Evolutionary conservation across 2,797 vertebrate genomes (phyloP), one percentile per base, ranked within the genome.

Genomic region (Mormyrus hasselquistii): DNA sequence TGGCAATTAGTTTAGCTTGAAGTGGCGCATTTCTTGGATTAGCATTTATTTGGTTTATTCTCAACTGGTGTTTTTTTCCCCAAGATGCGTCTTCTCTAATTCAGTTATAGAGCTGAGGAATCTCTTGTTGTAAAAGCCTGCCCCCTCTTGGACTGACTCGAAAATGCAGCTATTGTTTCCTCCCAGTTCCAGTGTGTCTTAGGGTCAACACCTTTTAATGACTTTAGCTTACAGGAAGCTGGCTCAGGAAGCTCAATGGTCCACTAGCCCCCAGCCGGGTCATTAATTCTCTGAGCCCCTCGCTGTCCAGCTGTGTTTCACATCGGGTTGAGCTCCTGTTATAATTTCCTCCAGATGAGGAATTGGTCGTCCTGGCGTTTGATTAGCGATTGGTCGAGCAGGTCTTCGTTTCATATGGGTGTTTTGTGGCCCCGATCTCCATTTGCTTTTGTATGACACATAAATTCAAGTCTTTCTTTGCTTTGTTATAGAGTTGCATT

Each of bases 211-310:
- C 25, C 29, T 29, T 76, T 29, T 44, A 57, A 57, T 55, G 44
- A 25, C 79, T 89, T 83, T 85, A 85, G 55, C 88, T 49, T 89
- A 89, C 88, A 85, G 88, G 88, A 89, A 89, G 83, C 83, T 25
- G 55, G 52, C 34, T 29, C 82, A 89, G 82, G 53, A 84, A 85
- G 55, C 79, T 57, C 79, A 25, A 41, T 49, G 57, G 19, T 65
- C 53, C 25, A 1, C 25, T 49, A 16, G 53, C 55, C 82, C 88
- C 79, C 38, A 22, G 44, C 38, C 2, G 79, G 88, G 38, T 84
- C 79, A 89, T 84, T 89, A 85, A 89, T 89, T 53, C 49, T 29
- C 16, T 44, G 41, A n/a, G 79, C 57, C 82, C 38, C 19, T 49
- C 19, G 47, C 7, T n/a, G 22, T 85, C 79, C 88, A 89, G 88